Conservation (phyloP, 2,113 vertebrate species). For the Ceyx margarethae region DNA sequence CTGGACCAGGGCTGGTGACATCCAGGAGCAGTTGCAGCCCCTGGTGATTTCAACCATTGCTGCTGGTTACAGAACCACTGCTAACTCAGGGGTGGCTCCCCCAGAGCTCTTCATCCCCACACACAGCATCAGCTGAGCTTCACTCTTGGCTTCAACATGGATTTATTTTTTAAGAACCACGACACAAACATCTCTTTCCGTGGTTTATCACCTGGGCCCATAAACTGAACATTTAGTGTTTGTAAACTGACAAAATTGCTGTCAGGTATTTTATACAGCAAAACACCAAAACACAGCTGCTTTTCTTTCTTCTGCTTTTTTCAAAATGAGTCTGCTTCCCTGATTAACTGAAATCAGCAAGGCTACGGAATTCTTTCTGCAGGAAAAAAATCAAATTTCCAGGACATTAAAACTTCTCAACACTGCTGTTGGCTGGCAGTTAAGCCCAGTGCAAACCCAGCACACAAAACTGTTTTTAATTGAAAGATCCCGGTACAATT, state of each 20-base stretch:
- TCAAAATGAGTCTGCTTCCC: background rate
- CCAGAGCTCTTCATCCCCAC: rapidly evolving
- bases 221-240: background rate
- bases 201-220: background rate
- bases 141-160: rapidly evolving
- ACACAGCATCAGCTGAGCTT: rapidly evolving
- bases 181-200: background rate
- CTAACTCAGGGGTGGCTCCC: background rate
- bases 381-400: conserved; percentile 54
- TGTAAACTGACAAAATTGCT: background rate
- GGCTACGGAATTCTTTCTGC: conserved; percentile 19
- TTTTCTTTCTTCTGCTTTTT: background rate
- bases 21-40: no score
- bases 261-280: background rate
- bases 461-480: conserved; percentile 55
- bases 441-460: conserved; percentile 17
- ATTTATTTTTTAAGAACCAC: background rate
- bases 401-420: conserved; percentile 28
- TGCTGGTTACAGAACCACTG: background rate
- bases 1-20: background rate
- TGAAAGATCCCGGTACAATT: conserved; percentile 47
- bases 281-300: background rate
- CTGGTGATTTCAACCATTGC: no score
- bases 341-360: conserved; percentile 5
- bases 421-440: conserved; percentile 21